Evolutionary conservation across 2,888 invertebrate genomes (phyloP).

Genomic region (Nemurella pictetii): DNA sequence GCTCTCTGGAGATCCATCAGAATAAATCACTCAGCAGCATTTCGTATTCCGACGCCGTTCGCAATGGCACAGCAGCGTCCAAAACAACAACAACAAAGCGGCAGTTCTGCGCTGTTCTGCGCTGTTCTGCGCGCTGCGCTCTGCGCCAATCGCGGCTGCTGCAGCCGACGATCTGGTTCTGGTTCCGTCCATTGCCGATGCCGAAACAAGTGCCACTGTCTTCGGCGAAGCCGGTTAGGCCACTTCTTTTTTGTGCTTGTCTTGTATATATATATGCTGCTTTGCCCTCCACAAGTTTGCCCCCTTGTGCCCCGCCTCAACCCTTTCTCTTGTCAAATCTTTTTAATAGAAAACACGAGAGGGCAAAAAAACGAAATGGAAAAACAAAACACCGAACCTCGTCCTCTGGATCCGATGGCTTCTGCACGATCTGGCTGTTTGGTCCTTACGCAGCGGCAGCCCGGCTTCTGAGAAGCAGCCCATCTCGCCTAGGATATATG

Average conservation of each 20-base stretch:
- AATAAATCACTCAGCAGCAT: too few species aligned
- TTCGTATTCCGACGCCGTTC: neutral
- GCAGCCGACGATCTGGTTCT: too few species aligned
- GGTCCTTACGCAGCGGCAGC: neutral
- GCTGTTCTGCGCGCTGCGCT: too few species aligned
- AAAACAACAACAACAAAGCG: neutral
- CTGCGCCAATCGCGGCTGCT: too few species aligned
- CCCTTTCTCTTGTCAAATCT: slow-evolving; percentile 7
- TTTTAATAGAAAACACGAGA: slow-evolving; percentile 1
- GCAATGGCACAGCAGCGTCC: neutral
- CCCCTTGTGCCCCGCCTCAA: neutral
- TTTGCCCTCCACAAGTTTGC: neutral
- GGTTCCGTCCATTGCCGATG: neutral
- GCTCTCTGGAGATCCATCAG: neutral
- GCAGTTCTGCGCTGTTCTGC: too few species aligned
- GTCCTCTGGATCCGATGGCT: neutral
- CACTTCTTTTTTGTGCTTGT: slow-evolving; percentile 4
- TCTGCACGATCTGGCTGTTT: neutral
- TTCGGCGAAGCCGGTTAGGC: slow-evolving; percentile 21
- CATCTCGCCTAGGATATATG: neutral
- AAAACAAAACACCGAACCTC: neutral
- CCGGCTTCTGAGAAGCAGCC: neutral
- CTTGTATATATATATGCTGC: too few species aligned
- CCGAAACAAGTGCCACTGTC: slow-evolving; percentile 23
- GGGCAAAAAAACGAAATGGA: neutral